A percentile compares a stretch with the other conserved stretches of the same genome.
Conservation (phyloP, 2,888 invertebrate genomes). For the Plagiodera versicolora region DNA sequence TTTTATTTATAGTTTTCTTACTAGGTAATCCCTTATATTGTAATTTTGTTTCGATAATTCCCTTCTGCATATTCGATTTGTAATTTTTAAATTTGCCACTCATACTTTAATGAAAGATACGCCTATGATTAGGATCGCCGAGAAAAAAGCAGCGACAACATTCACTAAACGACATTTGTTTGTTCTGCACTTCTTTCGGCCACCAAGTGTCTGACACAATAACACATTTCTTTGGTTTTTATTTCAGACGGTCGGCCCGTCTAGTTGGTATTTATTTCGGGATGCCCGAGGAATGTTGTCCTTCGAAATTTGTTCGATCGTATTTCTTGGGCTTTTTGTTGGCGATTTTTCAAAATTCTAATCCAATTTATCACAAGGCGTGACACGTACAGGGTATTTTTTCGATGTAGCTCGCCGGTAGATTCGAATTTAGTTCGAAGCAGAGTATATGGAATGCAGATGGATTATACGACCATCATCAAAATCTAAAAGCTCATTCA, state of each 20-base stretch:
- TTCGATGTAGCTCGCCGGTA: conserved; percentile 3
- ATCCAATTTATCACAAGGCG: conserved; percentile 35
- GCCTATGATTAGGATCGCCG: conserved; percentile 15
- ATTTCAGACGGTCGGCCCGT: conserved; percentile 31
- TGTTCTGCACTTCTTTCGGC: conserved; percentile 45
- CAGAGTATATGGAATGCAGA: no score
- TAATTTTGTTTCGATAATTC: no score
- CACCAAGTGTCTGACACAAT: conserved; percentile 46
- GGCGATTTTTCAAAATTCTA: conserved; percentile 34
- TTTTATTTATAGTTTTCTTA: no score
- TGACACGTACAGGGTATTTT: conserved; percentile 25
- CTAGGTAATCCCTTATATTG: no score
- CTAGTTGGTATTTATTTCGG: conserved; percentile 43
- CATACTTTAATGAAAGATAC: background rate
- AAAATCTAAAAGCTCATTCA: no score
- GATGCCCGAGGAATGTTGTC: conserved; percentile 43
- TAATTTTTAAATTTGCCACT: background rate
- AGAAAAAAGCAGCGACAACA: conserved; percentile 32
- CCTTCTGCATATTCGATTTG: no score
- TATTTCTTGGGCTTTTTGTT: conserved; percentile 29
- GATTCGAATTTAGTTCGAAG: no score
- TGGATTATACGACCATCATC: no score
- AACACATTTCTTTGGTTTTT: conserved; percentile 43
- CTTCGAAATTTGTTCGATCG: conserved; percentile 43
- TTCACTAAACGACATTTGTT: conserved; percentile 44